Base-by-base conservation (phyloP, 2,113 vertebrate genomes). In the Cynopterus brachyotis region DNA sequence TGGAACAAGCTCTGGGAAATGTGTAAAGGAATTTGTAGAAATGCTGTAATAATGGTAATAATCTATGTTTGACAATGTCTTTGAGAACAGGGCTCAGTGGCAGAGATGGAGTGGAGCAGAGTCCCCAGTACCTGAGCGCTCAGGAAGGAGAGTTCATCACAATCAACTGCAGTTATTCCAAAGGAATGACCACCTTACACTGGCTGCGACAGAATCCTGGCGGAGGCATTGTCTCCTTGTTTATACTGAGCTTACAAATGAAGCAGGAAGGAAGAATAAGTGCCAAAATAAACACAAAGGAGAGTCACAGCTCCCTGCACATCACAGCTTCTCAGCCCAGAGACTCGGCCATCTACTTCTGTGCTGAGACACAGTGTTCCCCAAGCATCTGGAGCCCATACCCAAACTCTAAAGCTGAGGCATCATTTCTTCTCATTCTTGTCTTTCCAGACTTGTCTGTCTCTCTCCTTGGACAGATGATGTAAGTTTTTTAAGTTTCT, bases 181-280 rank as follows among this genome's bases (percentile, higher is more conserved):
- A 11, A 91, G 55, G 19, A 83, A 78, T 73, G 37, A 92, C 30
- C 19, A 20, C 47, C 24, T 64, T 88, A 47, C 70, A 88, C 8
- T 96, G 93, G 75, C 22, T 94, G 19, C 66, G 42, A 32, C 76
- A 96, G 64, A 92, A 45, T 55, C 78, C 85, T 10, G 22, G 57
- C 73, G 47, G 62, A 89, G 4, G 30, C 7, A 15, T 89, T 60
- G n/a, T 62, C 62, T 89, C 66, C 35, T 75, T 96, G 55, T 42
- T 93, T n/a, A 80, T 5, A 16, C 59, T 96, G 69, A 98, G 62
- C 35, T 67, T 86, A 72, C 57, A 92, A 50, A 96, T 69, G 42
- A 92, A 96, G 75, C 70, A 67, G 45, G 70, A 85, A 19, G 79
- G 37, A 37, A 90, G 82, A 82, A 1, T 93, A 16, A 40, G 19